Evolutionary conservation across 2,113 vertebrate genomes (phyloP).

Genomic region (Excalfactoria chinensis): DNA sequence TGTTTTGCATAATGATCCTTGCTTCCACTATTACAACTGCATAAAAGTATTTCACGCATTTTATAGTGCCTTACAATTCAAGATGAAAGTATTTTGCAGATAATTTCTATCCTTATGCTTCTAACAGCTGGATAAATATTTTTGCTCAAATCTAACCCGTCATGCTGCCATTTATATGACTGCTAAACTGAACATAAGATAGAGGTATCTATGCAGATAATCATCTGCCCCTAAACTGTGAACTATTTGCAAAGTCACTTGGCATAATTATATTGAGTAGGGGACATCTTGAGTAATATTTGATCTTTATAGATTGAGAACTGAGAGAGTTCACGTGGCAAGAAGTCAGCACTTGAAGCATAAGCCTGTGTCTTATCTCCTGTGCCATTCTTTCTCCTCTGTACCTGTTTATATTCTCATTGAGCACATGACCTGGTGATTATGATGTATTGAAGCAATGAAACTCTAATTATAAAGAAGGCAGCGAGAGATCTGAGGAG

Average conservation of each 20-base stretch:
- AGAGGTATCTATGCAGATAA: background rate
- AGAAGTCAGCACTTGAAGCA: background rate
- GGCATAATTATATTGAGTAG: slow-evolving; percentile 15
- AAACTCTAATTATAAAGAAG: background rate
- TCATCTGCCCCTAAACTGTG: background rate
- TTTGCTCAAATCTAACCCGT: slow-evolving; percentile 18
- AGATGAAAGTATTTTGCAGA: slow-evolving; percentile 27
- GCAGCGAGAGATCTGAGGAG: background rate
- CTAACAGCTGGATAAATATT: background rate
- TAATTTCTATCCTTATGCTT: slow-evolving; percentile 26
- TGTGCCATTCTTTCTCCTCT: background rate
- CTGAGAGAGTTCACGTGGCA: background rate
- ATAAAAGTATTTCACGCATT: slow-evolving; percentile 17
- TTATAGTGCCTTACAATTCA: background rate
- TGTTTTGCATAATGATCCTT: background rate
- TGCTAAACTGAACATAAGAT: background rate
- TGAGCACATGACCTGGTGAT: rapidly evolving
- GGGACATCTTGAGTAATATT: background rate
- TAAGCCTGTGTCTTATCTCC: background rate
- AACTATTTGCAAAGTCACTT: slow-evolving; percentile 21
- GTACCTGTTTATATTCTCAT: background rate
- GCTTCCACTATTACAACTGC: slow-evolving; percentile 6
- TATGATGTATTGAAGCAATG: background rate
- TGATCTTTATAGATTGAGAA: background rate
- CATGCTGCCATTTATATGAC: background rate